These are phyloP conservation scores for Lepisosteus oculatus DNA, from an alignment of 2,113 vertebrate genomes.

Conservation along the genomic window DNA sequence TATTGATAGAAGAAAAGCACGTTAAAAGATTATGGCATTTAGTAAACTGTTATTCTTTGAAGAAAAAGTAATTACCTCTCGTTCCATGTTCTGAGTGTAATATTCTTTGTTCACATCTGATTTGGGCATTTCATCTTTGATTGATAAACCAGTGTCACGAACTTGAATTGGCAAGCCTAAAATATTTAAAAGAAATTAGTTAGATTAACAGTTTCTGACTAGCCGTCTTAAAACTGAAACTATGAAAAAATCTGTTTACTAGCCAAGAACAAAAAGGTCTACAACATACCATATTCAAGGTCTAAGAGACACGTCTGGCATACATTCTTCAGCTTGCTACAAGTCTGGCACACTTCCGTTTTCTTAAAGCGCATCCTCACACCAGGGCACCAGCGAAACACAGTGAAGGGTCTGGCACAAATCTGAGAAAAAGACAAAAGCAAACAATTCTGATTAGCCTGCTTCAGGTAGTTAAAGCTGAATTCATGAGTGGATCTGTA, in stretches of 20 bases:
- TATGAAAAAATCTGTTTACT: too few relatives aligned
- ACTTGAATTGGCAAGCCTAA: constrained; percentile 97
- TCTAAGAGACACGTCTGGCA: constrained; percentile 96
- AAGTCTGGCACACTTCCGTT: constrained; percentile 97
- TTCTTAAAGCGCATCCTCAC: constrained; percentile 98
- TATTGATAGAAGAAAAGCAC: too few relatives aligned
- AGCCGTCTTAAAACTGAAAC: not conserved
- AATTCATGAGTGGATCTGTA: too few relatives aligned
- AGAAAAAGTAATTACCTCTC: constrained; percentile 72
- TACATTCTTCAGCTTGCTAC: constrained; percentile 97
- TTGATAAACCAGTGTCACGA: constrained; percentile 85
- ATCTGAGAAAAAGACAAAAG: constrained; percentile 64
- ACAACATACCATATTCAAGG: constrained; percentile 86
- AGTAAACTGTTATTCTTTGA: too few relatives aligned
- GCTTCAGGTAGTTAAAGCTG: too few relatives aligned
- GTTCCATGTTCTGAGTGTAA: constrained; percentile 97
- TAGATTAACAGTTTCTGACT: not conserved
- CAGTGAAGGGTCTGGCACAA: constrained; percentile 94
- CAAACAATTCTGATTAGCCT: too few relatives aligned
- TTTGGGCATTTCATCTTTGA: constrained; percentile 95
- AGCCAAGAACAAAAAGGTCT: not conserved
- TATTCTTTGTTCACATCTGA: constrained; percentile 98
- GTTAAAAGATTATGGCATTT: too few relatives aligned
- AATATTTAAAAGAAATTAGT: constrained; percentile 17
- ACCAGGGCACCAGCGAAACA: constrained; percentile 96